phyloP scores from a whole-genome alignment of 2,797 vertebrate genomes.

The Semotilus atromaculatus region DNA sequence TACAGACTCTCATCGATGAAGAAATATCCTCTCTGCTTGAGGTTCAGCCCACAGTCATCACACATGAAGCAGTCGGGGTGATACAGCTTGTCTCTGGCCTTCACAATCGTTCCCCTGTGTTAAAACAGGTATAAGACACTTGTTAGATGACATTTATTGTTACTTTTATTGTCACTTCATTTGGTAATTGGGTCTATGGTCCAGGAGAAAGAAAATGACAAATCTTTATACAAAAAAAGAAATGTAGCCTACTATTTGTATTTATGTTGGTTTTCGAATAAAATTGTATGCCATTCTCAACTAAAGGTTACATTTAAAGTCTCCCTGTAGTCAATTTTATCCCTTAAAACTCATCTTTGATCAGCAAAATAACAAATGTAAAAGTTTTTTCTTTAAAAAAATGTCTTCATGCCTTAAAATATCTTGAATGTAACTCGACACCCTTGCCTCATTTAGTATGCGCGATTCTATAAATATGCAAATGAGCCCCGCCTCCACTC shows the following conservation, averaged over 20 bases:
- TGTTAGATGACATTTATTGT: neutral
- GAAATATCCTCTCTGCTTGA: constrained; percentile 96
- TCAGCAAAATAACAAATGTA: too few relatives aligned
- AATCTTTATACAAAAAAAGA: neutral
- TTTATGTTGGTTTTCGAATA: neutral
- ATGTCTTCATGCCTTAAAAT: too few relatives aligned
- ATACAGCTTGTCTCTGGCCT: constrained; percentile 96
- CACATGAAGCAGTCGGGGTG: constrained; percentile 97
- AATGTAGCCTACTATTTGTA: neutral
- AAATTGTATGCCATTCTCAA: neutral
- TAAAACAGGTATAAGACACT: neutral
- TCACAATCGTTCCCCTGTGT: constrained; percentile 92
- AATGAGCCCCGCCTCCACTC: too few relatives aligned
- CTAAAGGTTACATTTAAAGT: neutral
- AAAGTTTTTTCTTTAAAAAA: too few relatives aligned
- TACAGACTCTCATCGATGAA: constrained; percentile 96
- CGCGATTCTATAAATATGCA: too few relatives aligned
- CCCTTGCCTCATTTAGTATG: too few relatives aligned
- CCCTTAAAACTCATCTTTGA: too few relatives aligned
- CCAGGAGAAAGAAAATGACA: neutral
- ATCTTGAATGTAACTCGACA: too few relatives aligned
- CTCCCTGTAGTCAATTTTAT: too few relatives aligned
- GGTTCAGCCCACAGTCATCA: constrained; percentile 91
- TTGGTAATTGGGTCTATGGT: neutral
- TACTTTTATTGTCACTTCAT: neutral